A percentile compares a stretch with the other conserved stretches of the same genome.
Evolutionary conservation across 2,888 invertebrate species (phyloP).

Genomic region (Calephelis perditalis): DNA sequence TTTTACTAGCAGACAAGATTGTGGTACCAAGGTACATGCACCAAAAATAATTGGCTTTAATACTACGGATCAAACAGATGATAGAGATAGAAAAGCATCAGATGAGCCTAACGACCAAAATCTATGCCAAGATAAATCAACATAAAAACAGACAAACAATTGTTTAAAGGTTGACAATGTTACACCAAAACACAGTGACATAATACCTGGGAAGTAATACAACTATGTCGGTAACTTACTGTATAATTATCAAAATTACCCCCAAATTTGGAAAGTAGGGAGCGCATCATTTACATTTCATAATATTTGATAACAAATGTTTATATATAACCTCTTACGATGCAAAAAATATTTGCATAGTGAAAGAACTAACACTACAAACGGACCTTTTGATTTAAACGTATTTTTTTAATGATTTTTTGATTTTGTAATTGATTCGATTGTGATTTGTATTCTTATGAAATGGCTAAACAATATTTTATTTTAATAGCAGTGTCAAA

Average conservation of each 20-base stretch:
- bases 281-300: not conserved
- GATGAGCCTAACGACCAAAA: too few relatives aligned
- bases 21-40: too few relatives aligned
- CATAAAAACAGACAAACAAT: not conserved
- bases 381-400: slow-evolving; percentile 38
- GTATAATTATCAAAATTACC: not conserved
- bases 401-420: slow-evolving; percentile 30
- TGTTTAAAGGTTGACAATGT: not conserved
- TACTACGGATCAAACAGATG: too few relatives aligned
- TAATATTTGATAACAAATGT: too few relatives aligned
- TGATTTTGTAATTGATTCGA: too few relatives aligned
- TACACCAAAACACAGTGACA: slow-evolving; percentile 2
- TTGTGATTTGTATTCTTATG: slow-evolving; percentile 26
- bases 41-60: too few relatives aligned
- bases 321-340: slow-evolving; percentile 1
- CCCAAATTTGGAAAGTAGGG: slow-evolving; percentile 1
- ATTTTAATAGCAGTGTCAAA: slow-evolving; percentile 18
- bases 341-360: slow-evolving; percentile 3
- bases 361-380: slow-evolving; percentile 30
- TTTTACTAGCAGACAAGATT: too few relatives aligned
- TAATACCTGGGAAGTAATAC: slow-evolving; percentile 1
- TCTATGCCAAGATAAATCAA: too few relatives aligned
- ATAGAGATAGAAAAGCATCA: too few relatives aligned
- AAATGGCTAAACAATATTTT: slow-evolving; percentile 28
- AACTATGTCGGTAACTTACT: not conserved